Evolutionary conservation across 2,888 invertebrate species (phyloP), one percentile per base, ranked within the genome.

Genomic region (Thysanoteuthis rhombus): DNA sequence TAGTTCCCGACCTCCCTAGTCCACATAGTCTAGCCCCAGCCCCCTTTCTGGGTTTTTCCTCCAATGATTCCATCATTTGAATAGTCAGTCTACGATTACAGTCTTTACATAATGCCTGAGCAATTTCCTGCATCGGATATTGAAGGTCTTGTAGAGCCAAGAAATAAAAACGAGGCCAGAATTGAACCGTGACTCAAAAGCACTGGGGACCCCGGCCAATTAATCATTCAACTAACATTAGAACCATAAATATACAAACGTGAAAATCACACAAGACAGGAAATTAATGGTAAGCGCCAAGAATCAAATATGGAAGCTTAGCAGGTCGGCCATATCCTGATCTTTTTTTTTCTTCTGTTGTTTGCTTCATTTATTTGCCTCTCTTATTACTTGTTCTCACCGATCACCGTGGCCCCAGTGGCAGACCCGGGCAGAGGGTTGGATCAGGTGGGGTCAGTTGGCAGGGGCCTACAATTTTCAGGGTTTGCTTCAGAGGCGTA

Each of bases 231-330:
- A 75, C 75, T n/a, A 36, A 75, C n/a, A 75, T 12, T 8, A 75
- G 75, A 75, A n/a, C 75, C 75, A 75, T n/a, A n/a, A 75, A 75
- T n/a, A 75, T 75, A 75, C 75, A 75, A 75, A 75, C 16, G 75
- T n/a, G n/a, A 10, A 75, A 75, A 75, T 75, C n/a, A 75, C 75
- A 75, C n/a, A 75, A 75, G 36, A 36, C 75, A n/a, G 75, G 75
- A 75, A 75, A 75, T 75, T 75, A 75, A 75, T n/a, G 75, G 75
- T 75, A 75, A 75, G 75, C 75, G n/a, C 75, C 75, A 75, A 75
- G 10, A 75, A 75, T 75, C 75, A 75, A 75, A 75, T n/a, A 75
- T 75, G 75, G 75, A 16, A 36, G n/a, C 75, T 1, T 16, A 12
- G n/a, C n/a, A n/a, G 75, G 75, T 36, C 75, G n/a, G 75, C 10